Evolutionary conservation across 2,113 vertebrate species (phyloP).

Genomic region (Lasiurus borealis): DNA sequence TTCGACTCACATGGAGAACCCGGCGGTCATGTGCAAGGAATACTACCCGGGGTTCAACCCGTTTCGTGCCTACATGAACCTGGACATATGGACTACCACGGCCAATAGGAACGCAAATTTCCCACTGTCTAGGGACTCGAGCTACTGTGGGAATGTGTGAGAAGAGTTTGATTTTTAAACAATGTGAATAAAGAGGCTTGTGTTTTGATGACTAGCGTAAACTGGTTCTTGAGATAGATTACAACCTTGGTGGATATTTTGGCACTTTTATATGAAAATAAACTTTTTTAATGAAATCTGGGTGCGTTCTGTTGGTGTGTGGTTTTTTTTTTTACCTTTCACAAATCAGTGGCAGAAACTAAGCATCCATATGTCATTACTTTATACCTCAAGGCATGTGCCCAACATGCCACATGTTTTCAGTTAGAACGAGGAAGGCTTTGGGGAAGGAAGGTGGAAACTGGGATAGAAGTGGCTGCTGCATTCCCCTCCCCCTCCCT

Average conservation of each 20-base stretch:
- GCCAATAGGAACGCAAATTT: slow-evolving; percentile 95
- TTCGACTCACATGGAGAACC: slow-evolving; percentile 91
- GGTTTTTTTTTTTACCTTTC: slow-evolving; percentile 62
- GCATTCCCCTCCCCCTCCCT: too few species aligned
- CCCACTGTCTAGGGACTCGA: slow-evolving; percentile 95
- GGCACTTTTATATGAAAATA: slow-evolving; percentile 94
- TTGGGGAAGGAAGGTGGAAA: background rate
- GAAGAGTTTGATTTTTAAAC: slow-evolving; percentile 82
- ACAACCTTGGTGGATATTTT: slow-evolving; percentile 90
- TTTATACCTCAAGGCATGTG: background rate
- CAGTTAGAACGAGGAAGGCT: background rate
- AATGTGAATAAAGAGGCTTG: slow-evolving; percentile 93
- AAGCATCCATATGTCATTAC: background rate
- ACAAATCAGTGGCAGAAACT: background rate
- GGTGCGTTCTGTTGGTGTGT: slow-evolving; percentile 69
- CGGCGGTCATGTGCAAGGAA: slow-evolving; percentile 91
- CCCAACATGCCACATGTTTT: background rate
- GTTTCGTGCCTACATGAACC: slow-evolving; percentile 98
- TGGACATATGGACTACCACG: slow-evolving; percentile 98
- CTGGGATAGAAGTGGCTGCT: background rate
- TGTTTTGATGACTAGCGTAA: slow-evolving; percentile 89
- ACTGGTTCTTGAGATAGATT: slow-evolving; percentile 88
- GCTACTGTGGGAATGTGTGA: slow-evolving; percentile 97
- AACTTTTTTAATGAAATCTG: slow-evolving; percentile 88
- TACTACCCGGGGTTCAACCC: slow-evolving; percentile 96